Percentiles rank a stretch among this genome's conserved stretches.
These are phyloP conservation scores for Dryobota labecula DNA, from an alignment of 2,888 invertebrate species.

Conservation along the genomic window DNA sequence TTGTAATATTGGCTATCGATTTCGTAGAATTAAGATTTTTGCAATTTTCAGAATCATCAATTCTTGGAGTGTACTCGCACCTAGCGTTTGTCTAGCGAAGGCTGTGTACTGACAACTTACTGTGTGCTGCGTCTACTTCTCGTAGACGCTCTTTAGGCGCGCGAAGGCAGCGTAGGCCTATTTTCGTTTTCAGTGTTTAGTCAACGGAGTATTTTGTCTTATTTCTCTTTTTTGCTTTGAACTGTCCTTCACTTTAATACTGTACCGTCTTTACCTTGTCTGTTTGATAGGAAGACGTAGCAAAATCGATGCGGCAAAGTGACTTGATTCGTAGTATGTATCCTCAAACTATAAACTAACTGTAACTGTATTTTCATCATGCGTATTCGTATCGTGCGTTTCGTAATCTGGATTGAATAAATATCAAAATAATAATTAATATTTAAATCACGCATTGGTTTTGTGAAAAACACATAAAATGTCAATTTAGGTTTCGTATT, in stretches of 20 bases:
- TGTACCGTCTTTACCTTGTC: neutral
- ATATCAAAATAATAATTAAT: slow-evolving; percentile 27
- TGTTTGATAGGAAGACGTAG: neutral
- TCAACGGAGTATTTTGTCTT: neutral
- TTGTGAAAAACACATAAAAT: slow-evolving; percentile 13
- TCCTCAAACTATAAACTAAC: neutral
- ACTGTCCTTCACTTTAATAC: neutral
- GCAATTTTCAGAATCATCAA: neutral
- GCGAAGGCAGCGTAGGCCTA: neutral
- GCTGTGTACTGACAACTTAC: too few species aligned
- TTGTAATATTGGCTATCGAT: neutral
- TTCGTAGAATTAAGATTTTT: too few species aligned
- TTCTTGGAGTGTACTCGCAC: neutral
- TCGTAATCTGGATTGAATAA: slow-evolving; percentile 34
- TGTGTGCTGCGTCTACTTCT: slow-evolving; percentile 1
- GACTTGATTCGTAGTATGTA: neutral
- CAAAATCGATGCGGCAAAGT: neutral
- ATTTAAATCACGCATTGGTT: slow-evolving; percentile 13
- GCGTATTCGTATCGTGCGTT: slow-evolving; percentile 13
- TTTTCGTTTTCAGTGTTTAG: neutral
- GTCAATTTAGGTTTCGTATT: slow-evolving; percentile 29
- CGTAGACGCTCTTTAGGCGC: neutral
- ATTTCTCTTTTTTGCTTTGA: neutral
- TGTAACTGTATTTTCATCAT: neutral
- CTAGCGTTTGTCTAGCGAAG: neutral